Conservation (phyloP, 2,888 invertebrate species). For the Electrophaes corylata region DNA sequence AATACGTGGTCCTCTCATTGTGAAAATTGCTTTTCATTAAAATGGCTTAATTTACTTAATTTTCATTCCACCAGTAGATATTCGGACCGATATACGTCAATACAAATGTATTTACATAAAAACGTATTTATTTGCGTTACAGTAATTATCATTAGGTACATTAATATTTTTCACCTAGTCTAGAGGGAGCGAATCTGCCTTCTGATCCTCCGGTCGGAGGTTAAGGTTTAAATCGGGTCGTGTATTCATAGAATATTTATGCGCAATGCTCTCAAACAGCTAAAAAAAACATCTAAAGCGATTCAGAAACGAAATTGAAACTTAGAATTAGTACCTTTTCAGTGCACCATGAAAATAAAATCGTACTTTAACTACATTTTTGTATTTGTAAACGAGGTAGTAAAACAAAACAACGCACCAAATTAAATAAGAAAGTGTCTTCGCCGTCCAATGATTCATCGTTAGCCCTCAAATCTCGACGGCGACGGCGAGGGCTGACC, state of each 20-base stretch:
- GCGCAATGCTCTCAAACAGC: too few species aligned
- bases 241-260: too few species aligned
- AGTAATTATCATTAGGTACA: not conserved
- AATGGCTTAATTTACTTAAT: constrained; percentile 26
- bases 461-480: constrained; percentile 77
- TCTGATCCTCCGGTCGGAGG: too few species aligned
- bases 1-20: not conserved
- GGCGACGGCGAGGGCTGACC: constrained; percentile 56
- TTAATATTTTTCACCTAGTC: too few species aligned
- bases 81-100: constrained; percentile 1
- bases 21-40: constrained; percentile 20
- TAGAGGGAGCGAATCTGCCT: too few species aligned
- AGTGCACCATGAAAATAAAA: too few species aligned
- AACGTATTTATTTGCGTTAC: not conserved
- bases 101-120: constrained; percentile 2
- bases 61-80: constrained; percentile 12
- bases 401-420: constrained; percentile 54
- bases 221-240: too few species aligned
- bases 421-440: constrained; percentile 71
- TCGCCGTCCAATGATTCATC: constrained; percentile 69
- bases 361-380: not conserved
- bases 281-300: too few species aligned
- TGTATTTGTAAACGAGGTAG: not conserved
- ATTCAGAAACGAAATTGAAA: too few species aligned
- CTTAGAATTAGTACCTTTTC: too few species aligned